These are phyloP conservation scores for Orthonevra nobilis DNA, from an alignment of 2,888 invertebrate species.

Conservation along the genomic window DNA sequence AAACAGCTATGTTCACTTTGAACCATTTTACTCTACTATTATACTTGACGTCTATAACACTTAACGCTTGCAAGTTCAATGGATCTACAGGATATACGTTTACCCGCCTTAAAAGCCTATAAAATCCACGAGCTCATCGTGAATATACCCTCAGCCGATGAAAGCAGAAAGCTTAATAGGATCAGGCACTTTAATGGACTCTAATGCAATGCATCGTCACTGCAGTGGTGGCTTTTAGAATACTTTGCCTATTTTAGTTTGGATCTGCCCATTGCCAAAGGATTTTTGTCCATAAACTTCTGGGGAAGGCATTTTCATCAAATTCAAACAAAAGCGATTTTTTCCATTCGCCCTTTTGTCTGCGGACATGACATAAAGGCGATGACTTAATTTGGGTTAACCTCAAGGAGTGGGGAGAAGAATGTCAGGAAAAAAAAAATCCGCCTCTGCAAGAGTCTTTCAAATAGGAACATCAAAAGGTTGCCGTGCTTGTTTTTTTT, in stretches of 20 bases:
- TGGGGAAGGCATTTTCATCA: slow-evolving; percentile 37
- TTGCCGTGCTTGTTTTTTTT: too few species aligned
- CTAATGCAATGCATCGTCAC: slow-evolving; percentile 56
- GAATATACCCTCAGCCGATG: neutral
- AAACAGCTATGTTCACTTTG: too few species aligned
- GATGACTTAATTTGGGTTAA: slow-evolving; percentile 59
- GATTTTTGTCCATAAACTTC: slow-evolving; percentile 51
- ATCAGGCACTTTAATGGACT: slow-evolving; percentile 66
- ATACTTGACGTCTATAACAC: too few species aligned
- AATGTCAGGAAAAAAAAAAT: neutral
- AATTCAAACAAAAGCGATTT: slow-evolving; percentile 13
- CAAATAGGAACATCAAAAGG: slow-evolving; percentile 58
- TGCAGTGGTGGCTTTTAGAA: slow-evolving; percentile 52
- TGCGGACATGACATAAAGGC: slow-evolving; percentile 32
- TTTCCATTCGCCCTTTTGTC: slow-evolving; percentile 29
- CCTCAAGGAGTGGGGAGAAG: slow-evolving; percentile 32
- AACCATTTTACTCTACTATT: too few species aligned
- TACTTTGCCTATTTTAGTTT: slow-evolving; percentile 15
- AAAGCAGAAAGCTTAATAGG: slow-evolving; percentile 47
- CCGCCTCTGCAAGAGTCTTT: slow-evolving; percentile 14
- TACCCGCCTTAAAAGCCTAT: neutral
- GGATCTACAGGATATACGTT: slow-evolving; percentile 4
- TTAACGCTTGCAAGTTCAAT: too few species aligned
- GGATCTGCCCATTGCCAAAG: slow-evolving; percentile 37
- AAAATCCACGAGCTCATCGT: neutral